Conservation (phyloP, 1,140 invertebrate species). For the Dendrolimus punctatus region DNA sequence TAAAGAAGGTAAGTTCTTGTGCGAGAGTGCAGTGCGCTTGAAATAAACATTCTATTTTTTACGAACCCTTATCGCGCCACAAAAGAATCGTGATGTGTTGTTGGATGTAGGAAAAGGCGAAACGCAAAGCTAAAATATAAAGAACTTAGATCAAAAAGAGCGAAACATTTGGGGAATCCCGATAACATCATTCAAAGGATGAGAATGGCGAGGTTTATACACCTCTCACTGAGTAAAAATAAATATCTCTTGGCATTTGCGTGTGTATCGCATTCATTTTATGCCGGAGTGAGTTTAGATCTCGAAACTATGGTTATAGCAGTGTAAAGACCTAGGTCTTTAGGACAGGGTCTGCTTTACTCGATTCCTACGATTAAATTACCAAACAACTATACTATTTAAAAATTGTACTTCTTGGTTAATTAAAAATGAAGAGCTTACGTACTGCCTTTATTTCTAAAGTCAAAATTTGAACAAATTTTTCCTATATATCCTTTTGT, state of each 20-base stretch:
- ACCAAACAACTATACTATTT: too few species aligned
- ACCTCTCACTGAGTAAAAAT: constrained; percentile 44
- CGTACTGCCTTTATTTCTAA: too few species aligned
- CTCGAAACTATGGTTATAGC: too few species aligned
- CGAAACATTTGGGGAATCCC: constrained; percentile 57
- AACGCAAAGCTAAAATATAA: constrained; percentile 36
- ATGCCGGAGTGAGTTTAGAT: background rate
- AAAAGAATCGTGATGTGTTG: constrained; percentile 56
- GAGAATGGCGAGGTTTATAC: constrained; percentile 51
- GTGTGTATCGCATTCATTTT: background rate
- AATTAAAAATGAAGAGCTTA: too few species aligned
- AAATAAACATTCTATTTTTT: constrained; percentile 42
- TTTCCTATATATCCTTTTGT: too few species aligned
- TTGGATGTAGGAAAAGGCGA: constrained; percentile 37
- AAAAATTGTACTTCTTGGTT: too few species aligned
- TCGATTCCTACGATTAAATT: too few species aligned
- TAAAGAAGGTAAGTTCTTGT: constrained; percentile 15
- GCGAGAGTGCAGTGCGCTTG: constrained; percentile 14
- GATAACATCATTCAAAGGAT: constrained; percentile 62
- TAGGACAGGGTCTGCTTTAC: too few species aligned
- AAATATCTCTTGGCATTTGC: constrained; percentile 9
- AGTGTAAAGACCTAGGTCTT: too few species aligned
- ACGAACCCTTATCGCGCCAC: constrained; percentile 36
- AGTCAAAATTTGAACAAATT: too few species aligned
- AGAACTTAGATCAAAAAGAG: constrained; percentile 59